Conservation (phyloP, 1,140 invertebrate species). For the Atta cephalotes region DNA sequence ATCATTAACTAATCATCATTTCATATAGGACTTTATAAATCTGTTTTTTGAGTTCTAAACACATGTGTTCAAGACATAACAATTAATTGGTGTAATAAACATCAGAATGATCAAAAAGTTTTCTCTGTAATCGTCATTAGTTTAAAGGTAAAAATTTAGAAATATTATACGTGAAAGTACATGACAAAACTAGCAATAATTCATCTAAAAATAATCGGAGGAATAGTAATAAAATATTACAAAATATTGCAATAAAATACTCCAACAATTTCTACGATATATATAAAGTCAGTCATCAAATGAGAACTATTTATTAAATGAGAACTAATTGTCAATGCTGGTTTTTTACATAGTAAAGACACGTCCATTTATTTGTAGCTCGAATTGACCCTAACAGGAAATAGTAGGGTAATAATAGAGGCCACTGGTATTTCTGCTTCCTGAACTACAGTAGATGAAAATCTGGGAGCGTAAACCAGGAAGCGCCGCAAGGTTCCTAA, state of each 20-base stretch:
- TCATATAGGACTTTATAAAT: not conserved
- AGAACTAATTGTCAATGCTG: not conserved
- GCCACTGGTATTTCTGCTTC: conserved; percentile 4
- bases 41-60: no score
- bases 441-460: conserved; percentile 40
- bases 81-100: no score
- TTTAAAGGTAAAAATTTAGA: not conserved
- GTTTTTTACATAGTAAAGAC: not conserved
- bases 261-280: not conserved
- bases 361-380: not conserved
- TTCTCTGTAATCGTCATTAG: not conserved
- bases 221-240: not conserved
- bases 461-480: conserved; percentile 44
- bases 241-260: not conserved
- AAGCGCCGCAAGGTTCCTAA: conserved; percentile 41
- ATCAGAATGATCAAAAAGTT: not conserved
- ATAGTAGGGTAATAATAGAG: conserved; percentile 11
- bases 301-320: not conserved
- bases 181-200: not conserved
- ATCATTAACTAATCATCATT: not conserved
- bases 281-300: not conserved
- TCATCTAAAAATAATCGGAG: not conserved
- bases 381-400: not conserved
- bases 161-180: not conserved
- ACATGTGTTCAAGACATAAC: no score